Conservation (phyloP, 2,113 vertebrate genomes). For the Mus pahari region DNA sequence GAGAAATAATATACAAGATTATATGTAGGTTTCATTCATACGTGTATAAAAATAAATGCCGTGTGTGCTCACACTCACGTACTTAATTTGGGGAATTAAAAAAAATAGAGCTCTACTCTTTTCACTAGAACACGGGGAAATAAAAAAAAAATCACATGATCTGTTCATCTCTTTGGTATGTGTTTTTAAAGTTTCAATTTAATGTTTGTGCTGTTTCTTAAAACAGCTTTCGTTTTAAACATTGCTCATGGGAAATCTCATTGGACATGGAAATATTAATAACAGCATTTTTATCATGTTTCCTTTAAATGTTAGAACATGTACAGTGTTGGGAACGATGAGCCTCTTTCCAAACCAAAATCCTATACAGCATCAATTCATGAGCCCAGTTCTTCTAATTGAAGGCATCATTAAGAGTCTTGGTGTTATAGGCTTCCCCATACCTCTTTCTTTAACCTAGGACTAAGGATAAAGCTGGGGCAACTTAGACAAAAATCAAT, state of each 20-base stretch:
- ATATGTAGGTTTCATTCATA: slow-evolving; percentile 53
- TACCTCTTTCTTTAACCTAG: not conserved
- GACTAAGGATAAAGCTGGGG: not conserved
- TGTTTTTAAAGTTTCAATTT: not conserved
- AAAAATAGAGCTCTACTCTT: not conserved
- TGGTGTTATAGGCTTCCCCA: not conserved
- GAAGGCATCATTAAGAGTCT: not conserved
- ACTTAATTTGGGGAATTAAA: slow-evolving; percentile 34
- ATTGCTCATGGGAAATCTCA: not conserved
- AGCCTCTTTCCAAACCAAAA: not conserved
- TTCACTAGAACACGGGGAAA: not conserved
- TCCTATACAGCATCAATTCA: not conserved
- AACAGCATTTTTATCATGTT: too few relatives aligned
- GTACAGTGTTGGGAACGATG: accelerated
- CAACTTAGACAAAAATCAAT: not conserved
- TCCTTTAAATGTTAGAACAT: not conserved
- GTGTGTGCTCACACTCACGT: slow-evolving; percentile 14
- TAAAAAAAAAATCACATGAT: not conserved
- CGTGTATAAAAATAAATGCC: slow-evolving; percentile 77
- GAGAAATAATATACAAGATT: slow-evolving; percentile 74
- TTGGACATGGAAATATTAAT: not conserved
- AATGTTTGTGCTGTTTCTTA: not conserved
- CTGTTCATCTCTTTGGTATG: not conserved
- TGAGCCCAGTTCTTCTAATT: not conserved
- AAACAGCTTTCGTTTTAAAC: not conserved